A percentile compares a stretch with the other conserved stretches of the same genome.
These are phyloP conservation scores for Stenodema calcarata DNA, from an alignment of 2,888 invertebrate genomes.

Conservation along the genomic window DNA sequence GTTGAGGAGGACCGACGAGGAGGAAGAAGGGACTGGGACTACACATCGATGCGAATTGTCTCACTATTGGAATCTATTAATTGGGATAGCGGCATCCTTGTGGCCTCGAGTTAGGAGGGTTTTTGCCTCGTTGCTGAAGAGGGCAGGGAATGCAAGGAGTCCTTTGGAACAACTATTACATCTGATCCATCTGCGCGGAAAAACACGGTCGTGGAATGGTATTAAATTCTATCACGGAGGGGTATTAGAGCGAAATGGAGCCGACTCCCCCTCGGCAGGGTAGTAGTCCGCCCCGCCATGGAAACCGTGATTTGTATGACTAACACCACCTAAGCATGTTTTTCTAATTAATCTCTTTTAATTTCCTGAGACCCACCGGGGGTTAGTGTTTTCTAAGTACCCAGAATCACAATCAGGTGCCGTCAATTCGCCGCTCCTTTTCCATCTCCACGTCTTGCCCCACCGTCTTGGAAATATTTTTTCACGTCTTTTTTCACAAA, in stretches of 20 bases:
- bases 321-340: constrained; percentile 45
- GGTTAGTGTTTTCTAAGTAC: constrained; percentile 22
- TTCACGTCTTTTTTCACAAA: too few relatives aligned
- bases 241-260: constrained; percentile 44
- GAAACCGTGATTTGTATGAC: constrained; percentile 41
- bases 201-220: constrained; percentile 48
- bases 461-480: not conserved
- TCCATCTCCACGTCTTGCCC: not conserved
- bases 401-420: constrained; percentile 36
- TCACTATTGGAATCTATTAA: constrained; percentile 53
- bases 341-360: constrained; percentile 49
- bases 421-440: constrained; percentile 29
- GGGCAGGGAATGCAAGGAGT: constrained; percentile 36
- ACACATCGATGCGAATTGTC: constrained; percentile 52
- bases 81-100: constrained; percentile 49
- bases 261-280: not conserved
- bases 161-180: constrained; percentile 49
- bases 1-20: constrained; percentile 9
- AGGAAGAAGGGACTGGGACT: not conserved
- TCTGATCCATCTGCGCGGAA: constrained; percentile 46
- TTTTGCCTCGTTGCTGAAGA: constrained; percentile 32
- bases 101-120: constrained; percentile 40
- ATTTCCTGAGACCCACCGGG: constrained; percentile 5
- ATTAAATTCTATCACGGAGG: constrained; percentile 52
- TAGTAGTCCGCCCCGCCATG: not conserved